Conservation (phyloP, 2,797 vertebrate genomes). For the Ibycter americanus region DNA sequence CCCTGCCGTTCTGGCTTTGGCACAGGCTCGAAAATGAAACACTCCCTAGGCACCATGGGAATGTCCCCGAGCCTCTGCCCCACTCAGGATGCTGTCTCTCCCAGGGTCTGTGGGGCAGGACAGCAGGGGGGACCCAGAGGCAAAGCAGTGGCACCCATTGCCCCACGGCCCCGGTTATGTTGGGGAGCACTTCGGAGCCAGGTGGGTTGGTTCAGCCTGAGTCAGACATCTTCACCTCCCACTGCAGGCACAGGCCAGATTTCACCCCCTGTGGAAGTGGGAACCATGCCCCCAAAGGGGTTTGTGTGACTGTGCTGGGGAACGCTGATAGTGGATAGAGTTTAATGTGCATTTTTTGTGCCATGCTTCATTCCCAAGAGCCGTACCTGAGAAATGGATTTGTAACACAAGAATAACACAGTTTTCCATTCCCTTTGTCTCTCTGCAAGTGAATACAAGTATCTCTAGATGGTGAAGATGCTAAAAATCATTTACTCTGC, state of each 20-base stretch:
- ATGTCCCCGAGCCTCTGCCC: background rate
- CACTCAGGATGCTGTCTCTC: fast-evolving
- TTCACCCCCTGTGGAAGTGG: background rate
- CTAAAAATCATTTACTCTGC: background rate
- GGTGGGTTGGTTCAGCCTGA: background rate
- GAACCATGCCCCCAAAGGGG: background rate
- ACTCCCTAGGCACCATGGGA: background rate
- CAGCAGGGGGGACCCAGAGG: fast-evolving
- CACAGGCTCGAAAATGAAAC: background rate
- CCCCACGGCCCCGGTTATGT: background rate
- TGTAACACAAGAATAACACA: background rate
- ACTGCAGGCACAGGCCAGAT: background rate
- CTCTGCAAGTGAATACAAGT: background rate
- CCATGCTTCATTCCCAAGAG: background rate
- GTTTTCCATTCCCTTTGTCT: background rate
- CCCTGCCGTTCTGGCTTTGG: background rate
- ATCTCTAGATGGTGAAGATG: background rate
- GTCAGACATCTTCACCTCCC: background rate
- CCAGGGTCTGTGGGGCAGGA: background rate
- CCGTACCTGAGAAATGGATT: fast-evolving
- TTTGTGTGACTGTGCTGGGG: background rate
- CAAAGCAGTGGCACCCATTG: background rate
- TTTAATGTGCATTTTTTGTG: background rate
- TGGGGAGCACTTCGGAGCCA: background rate
- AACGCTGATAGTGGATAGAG: background rate